Conservation (phyloP, 2,113 vertebrate species). For the Proteles cristata region DNA sequence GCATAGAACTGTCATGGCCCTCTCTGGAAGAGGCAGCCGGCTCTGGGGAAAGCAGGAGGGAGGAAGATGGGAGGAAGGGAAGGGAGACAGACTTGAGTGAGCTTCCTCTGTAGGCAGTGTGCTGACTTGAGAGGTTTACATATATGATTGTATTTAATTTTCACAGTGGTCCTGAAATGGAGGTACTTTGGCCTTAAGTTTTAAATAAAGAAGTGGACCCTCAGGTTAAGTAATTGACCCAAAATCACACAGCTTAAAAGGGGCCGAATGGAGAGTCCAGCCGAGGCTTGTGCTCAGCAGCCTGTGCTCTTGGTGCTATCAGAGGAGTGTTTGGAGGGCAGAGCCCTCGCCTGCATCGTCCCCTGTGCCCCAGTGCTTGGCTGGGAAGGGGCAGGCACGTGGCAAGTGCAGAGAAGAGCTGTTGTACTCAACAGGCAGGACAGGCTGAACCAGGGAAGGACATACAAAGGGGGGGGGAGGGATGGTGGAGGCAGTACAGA, state of each 20-base stretch:
- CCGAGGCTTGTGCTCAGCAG: neutral
- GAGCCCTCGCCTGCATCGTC: neutral
- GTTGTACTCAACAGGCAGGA: neutral
- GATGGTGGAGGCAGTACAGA: neutral
- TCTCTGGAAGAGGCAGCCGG: neutral
- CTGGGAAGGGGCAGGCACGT: neutral
- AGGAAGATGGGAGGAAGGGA: too few relatives aligned
- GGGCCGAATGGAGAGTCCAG: neutral
- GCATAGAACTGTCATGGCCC: neutral
- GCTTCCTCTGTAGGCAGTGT: neutral
- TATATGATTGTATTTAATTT: neutral
- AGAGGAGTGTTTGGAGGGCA: neutral
- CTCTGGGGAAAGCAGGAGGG: neutral
- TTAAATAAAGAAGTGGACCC: conserved; percentile 10
- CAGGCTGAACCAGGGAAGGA: conserved; percentile 6
- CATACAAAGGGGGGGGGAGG: neutral
- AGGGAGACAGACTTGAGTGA: neutral
- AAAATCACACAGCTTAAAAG: conserved; percentile 39
- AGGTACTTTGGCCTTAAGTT: conserved; percentile 7
- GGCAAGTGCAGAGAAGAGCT: neutral
- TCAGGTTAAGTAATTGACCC: conserved; percentile 43
- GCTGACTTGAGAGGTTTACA: neutral
- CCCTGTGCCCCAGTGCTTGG: neutral
- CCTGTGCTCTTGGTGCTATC: neutral
- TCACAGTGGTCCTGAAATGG: neutral